Conservation (phyloP, 2,888 invertebrate genomes). For the Shargacucullia verbasci region DNA sequence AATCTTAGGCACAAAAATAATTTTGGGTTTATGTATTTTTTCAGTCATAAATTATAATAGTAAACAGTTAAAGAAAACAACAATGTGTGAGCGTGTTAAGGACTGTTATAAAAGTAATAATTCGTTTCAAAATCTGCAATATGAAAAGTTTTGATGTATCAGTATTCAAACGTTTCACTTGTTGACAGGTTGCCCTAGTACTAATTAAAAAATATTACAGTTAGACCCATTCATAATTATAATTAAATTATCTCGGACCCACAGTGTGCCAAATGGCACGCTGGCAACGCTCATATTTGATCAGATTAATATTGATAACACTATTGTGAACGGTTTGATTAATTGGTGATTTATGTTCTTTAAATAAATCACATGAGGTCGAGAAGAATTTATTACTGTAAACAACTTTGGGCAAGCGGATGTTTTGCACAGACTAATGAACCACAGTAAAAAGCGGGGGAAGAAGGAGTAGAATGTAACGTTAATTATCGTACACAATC, state of each 20-base stretch:
- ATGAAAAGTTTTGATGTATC: no score
- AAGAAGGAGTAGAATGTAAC: no score
- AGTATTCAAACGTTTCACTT: background rate
- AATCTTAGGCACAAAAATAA: no score
- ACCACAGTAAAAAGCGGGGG: no score
- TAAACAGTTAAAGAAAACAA: no score
- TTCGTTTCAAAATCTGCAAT: no score
- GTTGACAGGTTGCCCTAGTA: background rate
- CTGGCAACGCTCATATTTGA: conserved; percentile 35
- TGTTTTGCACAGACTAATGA: conserved; percentile 1
- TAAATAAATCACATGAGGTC: conserved; percentile 24
- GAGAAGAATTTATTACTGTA: conserved; percentile 28
- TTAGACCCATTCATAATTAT: conserved; percentile 23
- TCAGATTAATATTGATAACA: conserved; percentile 36
- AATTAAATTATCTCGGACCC: conserved; percentile 36
- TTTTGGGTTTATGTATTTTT: no score
- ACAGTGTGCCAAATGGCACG: conserved; percentile 37
- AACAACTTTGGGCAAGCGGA: conserved; percentile 5
- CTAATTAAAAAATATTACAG: conserved; percentile 10
- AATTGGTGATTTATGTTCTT: conserved; percentile 37
- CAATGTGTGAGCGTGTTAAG: no score
- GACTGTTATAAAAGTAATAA: no score
- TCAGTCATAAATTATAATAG: no score
- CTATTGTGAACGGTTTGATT: conserved; percentile 40
- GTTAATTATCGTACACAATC: no score